These are phyloP conservation scores for Eupithecia vulgata DNA, from an alignment of 2,888 invertebrate species.

Conservation along the genomic window DNA sequence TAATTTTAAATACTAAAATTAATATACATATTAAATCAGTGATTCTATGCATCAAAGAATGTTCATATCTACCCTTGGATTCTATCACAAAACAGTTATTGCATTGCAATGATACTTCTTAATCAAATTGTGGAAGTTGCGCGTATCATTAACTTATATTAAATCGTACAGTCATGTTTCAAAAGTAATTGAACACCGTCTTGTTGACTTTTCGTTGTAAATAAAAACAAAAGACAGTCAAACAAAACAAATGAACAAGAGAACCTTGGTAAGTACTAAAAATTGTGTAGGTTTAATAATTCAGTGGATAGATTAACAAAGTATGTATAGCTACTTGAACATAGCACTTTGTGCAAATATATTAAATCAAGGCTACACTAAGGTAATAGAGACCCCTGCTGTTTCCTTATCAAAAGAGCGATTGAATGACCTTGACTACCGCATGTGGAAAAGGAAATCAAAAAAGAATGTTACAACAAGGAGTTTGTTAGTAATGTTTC, in stretches of 20 bases:
- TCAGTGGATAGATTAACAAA: background rate
- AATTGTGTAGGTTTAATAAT: background rate
- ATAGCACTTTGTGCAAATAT: background rate
- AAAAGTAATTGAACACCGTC: slow-evolving; percentile 14
- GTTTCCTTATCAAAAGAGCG: slow-evolving; percentile 36
- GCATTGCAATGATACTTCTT: background rate
- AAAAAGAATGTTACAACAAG: slow-evolving; percentile 1
- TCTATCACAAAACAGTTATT: slow-evolving; percentile 15
- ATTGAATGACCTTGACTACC: slow-evolving; percentile 42
- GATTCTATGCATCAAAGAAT: background rate
- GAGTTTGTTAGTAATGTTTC: background rate
- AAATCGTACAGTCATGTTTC: slow-evolving; percentile 17
- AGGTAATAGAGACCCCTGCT: slow-evolving; percentile 22
- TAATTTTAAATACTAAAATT: background rate
- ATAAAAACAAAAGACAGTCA: background rate
- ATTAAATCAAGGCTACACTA: background rate
- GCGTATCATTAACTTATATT: background rate
- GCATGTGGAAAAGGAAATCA: slow-evolving; percentile 31
- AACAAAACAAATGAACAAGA: slow-evolving; percentile 17
- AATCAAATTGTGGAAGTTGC: slow-evolving; percentile 25
- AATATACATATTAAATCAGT: background rate
- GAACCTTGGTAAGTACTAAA: background rate
- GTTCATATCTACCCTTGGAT: background rate
- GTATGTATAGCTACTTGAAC: background rate
- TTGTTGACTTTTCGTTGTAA: background rate